Base-by-base conservation (phyloP, 2,113 vertebrate genomes). In the Neopipo cinnamomea region DNA sequence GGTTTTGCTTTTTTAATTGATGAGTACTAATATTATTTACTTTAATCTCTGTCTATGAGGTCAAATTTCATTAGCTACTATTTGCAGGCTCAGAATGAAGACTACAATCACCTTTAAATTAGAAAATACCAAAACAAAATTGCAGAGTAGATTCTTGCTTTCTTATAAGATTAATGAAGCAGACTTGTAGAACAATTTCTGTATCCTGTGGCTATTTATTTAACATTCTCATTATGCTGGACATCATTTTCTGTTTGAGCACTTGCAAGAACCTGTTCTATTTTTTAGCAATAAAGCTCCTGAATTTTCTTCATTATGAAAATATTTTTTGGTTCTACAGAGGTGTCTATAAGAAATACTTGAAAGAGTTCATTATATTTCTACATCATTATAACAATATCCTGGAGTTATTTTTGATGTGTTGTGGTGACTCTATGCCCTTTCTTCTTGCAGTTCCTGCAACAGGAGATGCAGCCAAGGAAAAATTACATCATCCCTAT, bases 161-260 rank as follows among this genome's bases (percentile, higher is more conserved):
- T 93, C 46, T 80, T 62, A 84, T 91, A 96, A 90, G 85, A 94
- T 90, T 94, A 96, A 96, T 90, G 67, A 62, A 88, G n/a, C 50
- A 91, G 50, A 73, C 44, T 88, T 92, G 89, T 85, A 94, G 72
- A 88, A 95, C 82, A 88, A 77, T 95, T 92, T 93, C 78, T 88
- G 75, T 93, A 47, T 86, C 92, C 83, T 86, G 35, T 92, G 79
- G 88, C 95, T 92, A 88, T 81, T 86, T 68, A 59, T 94, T 95
- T 94, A 92, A 76, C 65, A 72, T 91, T 84, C 68, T 96, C 76
- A 81, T 96, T 97, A 94, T 65, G 67, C 61, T 84, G 88, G 90
- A 86, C 68, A 84, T 88, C 67, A 65, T 63, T 44, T 91, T 79
- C 92, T 28, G 17, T 88, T 93, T 79, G 59, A 94, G 30, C 35